Percentiles rank a stretch among this genome's conserved stretches.
Conservation (phyloP, 2,797 vertebrate species). For the Centropyge bicolor region DNA sequence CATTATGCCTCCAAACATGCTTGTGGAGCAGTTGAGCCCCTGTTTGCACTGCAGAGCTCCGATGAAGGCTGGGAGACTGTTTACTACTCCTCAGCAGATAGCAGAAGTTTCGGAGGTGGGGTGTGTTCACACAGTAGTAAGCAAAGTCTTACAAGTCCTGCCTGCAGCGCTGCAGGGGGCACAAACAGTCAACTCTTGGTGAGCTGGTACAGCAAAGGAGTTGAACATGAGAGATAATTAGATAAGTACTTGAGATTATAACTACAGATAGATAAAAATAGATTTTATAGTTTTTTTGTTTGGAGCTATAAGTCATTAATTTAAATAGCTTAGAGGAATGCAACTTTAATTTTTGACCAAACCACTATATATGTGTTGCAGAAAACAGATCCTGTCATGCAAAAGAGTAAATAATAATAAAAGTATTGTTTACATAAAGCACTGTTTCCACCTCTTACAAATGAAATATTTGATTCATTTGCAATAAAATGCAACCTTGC, state of each 20-base stretch:
- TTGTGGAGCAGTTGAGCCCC: constrained; percentile 28
- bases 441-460: neutral
- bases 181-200: constrained; percentile 1
- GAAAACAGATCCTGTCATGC: neutral
- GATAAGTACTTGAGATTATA: neutral
- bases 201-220: constrained; percentile 1
- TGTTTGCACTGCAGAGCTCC: neutral
- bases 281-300: too few species aligned
- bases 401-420: neutral
- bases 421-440: neutral
- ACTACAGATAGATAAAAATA: neutral
- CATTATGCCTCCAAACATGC: constrained; percentile 25
- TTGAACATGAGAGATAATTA: constrained; percentile 5
- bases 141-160: constrained; percentile 27
- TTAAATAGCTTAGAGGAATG: too few species aligned
- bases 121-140: constrained; percentile 29
- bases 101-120: constrained; percentile 47
- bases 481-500: neutral
- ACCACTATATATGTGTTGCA: neutral
- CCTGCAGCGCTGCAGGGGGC: constrained; percentile 25
- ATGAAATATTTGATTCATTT: neutral
- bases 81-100: constrained; percentile 53
- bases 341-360: neutral
- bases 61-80: constrained; percentile 34
- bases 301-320: too few species aligned